phyloP scores from a whole-genome alignment of 2,888 invertebrate genomes.

The Synanthedon tipuliformis region DNA sequence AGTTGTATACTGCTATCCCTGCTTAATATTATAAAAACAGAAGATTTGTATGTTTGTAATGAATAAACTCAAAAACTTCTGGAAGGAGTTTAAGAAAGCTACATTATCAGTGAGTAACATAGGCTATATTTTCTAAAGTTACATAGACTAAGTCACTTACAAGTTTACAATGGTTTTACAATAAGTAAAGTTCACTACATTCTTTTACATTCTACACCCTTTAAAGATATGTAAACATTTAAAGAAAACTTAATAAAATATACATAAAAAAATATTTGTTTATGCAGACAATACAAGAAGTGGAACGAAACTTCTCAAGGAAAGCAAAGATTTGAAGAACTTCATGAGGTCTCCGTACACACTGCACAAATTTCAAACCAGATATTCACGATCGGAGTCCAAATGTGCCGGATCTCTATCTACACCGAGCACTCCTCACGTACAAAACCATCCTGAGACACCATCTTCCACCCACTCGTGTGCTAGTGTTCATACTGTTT shows the following conservation, averaged over 20 bases:
- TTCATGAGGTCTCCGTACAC: slow-evolving; percentile 63
- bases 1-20: too few relatives aligned
- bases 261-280: neutral
- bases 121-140: too few relatives aligned
- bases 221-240: too few relatives aligned
- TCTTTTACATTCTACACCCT: too few relatives aligned
- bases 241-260: neutral
- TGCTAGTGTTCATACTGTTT: slow-evolving; percentile 47
- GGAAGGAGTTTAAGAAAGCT: too few relatives aligned
- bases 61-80: too few relatives aligned
- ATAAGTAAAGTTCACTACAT: neutral
- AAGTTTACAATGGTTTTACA: too few relatives aligned
- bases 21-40: too few relatives aligned
- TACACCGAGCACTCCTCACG: slow-evolving; percentile 51
- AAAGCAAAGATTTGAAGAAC: slow-evolving; percentile 48
- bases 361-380: slow-evolving; percentile 54
- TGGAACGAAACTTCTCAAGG: slow-evolving; percentile 35
- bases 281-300: slow-evolving; percentile 42
- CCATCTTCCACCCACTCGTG: slow-evolving; percentile 60
- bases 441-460: slow-evolving; percentile 50
- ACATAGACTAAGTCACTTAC: too few relatives aligned
- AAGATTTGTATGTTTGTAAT: too few relatives aligned
- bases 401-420: slow-evolving; percentile 44
- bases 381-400: slow-evolving; percentile 35
- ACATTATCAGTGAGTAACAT: too few relatives aligned